Evolutionary conservation across 2,888 invertebrate genomes (phyloP).

Genomic region (Agriopis leucophaearia): DNA sequence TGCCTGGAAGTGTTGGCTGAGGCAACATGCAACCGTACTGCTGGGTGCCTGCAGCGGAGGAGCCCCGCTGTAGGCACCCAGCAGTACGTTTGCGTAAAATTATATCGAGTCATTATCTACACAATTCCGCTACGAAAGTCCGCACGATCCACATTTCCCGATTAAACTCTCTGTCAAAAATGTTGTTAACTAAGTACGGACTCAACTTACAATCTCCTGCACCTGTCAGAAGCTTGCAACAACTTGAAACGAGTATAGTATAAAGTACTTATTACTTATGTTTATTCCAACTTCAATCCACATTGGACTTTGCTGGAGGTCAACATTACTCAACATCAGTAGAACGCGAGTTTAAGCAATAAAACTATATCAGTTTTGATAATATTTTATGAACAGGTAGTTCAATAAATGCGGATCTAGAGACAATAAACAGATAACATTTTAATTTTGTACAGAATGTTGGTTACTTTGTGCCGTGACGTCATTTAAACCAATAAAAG

Average conservation of each 20-base stretch:
- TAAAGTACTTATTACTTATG: no score
- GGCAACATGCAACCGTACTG: no score
- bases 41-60: no score
- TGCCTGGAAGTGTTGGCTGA: no score
- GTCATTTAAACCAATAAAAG: background rate
- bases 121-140: no score
- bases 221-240: background rate
- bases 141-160: no score
- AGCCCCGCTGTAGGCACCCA: no score
- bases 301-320: constrained; percentile 8
- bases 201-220: background rate
- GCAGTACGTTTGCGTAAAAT: no score
- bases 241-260: background rate
- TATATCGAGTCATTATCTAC: no score
- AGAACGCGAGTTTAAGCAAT: constrained; percentile 6
- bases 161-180: no score
- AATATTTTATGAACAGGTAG: constrained; percentile 17
- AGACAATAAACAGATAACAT: constrained; percentile 9
- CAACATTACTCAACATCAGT: constrained; percentile 7
- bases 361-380: constrained; percentile 15
- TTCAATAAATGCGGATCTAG: constrained; percentile 5
- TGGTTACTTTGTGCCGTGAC: background rate
- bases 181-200: no score
- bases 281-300: background rate
- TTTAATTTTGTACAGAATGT: background rate